Percentiles rank a stretch among this genome's conserved stretches.
Conservation (phyloP, 2,797 vertebrate species). For the Onychomys leucogaster region DNA sequence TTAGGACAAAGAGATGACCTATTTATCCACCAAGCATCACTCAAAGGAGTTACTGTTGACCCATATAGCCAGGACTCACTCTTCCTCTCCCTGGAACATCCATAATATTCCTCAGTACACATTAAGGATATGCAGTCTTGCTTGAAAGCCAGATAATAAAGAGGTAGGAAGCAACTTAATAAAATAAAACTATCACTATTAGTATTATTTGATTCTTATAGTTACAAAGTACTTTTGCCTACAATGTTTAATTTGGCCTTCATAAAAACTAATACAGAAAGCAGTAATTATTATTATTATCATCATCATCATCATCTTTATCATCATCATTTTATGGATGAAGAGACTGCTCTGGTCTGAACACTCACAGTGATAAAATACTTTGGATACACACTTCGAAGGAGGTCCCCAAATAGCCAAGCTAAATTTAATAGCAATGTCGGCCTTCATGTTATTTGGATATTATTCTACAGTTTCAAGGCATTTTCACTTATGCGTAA, state of each 20-base stretch:
- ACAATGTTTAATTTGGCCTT: slow-evolving; percentile 25
- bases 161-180: slow-evolving; percentile 16
- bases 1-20: background rate
- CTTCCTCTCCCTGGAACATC: background rate
- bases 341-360: slow-evolving; percentile 30
- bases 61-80: background rate
- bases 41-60: background rate
- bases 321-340: slow-evolving; percentile 7
- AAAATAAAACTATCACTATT: slow-evolving; percentile 2
- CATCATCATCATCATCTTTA: background rate
- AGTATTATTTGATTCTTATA: slow-evolving; percentile 24
- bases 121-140: background rate
- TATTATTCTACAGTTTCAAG: slow-evolving; percentile 23
- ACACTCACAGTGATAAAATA: slow-evolving; percentile 18
- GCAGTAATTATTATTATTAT: background rate
- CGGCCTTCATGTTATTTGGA: background rate
- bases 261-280: background rate
- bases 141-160: slow-evolving; percentile 9
- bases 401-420: slow-evolving; percentile 44
- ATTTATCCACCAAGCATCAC: background rate
- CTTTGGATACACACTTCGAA: slow-evolving; percentile 7
- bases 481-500: background rate
- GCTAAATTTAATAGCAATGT: slow-evolving; percentile 50
- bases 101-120: background rate
- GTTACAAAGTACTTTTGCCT: slow-evolving; percentile 19